phyloP scores from a whole-genome alignment of 2,888 invertebrate genomes.

The Leptinotarsa peninsularis region DNA sequence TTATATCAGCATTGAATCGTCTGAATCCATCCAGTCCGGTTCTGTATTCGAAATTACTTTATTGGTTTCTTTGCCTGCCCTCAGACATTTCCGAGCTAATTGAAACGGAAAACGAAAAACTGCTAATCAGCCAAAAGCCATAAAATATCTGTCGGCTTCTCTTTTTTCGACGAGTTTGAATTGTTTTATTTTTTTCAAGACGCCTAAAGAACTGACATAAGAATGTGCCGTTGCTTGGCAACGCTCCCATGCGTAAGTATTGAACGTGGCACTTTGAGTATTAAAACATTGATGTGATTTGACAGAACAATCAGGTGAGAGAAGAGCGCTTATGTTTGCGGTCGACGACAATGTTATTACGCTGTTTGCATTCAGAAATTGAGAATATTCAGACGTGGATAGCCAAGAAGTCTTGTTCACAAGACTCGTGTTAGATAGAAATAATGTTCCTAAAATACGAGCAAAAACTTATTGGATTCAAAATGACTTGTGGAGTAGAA shows the following conservation, averaged over 20 bases:
- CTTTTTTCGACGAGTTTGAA: constrained; percentile 8
- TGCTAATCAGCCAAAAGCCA: constrained; percentile 15
- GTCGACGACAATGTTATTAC: neutral
- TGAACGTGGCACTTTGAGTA: constrained; percentile 4
- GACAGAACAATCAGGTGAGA: constrained; percentile 6
- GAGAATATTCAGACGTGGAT: neutral
- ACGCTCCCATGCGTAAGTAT: neutral
- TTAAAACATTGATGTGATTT: neutral
- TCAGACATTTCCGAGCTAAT: constrained; percentile 8
- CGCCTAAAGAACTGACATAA: neutral
- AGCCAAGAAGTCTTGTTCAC: no score
- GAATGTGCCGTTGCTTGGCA: constrained; percentile 2
- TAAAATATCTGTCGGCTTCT: constrained; percentile 6
- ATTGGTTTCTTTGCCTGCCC: constrained; percentile 1
- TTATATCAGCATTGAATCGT: no score
- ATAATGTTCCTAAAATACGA: no score
- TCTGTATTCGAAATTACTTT: neutral
- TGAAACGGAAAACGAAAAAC: constrained; percentile 15
- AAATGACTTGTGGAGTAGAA: no score
- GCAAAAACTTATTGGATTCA: no score
- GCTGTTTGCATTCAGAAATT: neutral
- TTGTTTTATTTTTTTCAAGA: neutral
- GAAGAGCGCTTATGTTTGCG: neutral
- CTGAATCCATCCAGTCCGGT: neutral
- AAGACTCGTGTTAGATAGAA: no score